These are phyloP conservation scores for Pseudorhombus dupliciocellatus DNA, from an alignment of 2,113 vertebrate genomes.

Conservation along the genomic window DNA sequence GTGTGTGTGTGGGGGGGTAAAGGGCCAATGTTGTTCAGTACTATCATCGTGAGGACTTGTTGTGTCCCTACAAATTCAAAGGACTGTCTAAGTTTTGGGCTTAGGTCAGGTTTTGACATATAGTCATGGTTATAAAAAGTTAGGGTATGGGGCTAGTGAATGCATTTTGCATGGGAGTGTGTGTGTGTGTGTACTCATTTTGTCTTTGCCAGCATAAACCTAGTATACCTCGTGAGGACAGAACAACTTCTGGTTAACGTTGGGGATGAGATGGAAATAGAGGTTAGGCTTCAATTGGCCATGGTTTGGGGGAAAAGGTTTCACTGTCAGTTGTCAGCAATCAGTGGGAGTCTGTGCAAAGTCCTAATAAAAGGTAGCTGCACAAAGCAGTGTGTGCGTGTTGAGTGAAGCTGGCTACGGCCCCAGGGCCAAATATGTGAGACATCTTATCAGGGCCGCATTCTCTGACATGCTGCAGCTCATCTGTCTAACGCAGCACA, in stretches of 20 bases:
- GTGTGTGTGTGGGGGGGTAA: neutral
- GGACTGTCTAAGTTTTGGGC: no score
- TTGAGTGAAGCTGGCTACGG: conserved; percentile 6
- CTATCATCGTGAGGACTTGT: no score
- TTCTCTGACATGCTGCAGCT: conserved; percentile 70
- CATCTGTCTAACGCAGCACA: conserved; percentile 35
- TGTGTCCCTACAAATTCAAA: no score
- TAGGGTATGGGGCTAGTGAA: neutral
- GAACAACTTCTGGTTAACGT: no score
- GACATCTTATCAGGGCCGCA: conserved; percentile 38
- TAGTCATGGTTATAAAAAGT: neutral
- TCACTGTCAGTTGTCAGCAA: neutral
- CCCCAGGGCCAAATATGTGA: conserved; percentile 39
- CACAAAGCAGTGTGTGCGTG: neutral
- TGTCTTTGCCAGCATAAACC: no score
- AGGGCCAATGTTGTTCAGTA: no score
- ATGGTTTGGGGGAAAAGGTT: neutral
- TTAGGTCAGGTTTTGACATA: neutral
- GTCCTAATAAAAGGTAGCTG: neutral
- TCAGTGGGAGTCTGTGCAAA: neutral
- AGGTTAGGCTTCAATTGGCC: neutral
- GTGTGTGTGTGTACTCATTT: neutral
- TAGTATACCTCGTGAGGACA: no score
- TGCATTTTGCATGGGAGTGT: no score
- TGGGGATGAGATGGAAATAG: no score